Evolutionary conservation across 2,113 vertebrate species (phyloP).

Genomic region (Chaetorhynchus papuensis): DNA sequence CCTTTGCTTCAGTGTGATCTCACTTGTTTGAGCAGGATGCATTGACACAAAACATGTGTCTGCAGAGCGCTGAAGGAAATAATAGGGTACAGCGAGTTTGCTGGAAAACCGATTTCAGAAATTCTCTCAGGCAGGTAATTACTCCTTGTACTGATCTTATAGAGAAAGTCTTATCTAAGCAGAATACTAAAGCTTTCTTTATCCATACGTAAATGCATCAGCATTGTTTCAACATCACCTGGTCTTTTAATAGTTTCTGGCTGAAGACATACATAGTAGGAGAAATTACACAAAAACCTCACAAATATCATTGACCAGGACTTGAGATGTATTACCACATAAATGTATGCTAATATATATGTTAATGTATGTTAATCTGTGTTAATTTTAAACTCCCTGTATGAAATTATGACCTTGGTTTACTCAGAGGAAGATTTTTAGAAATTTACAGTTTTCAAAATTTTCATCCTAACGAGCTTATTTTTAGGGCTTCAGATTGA

Average conservation of each 20-base stretch:
- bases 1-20: neutral
- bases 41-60: neutral
- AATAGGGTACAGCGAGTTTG: neutral
- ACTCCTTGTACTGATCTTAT: neutral
- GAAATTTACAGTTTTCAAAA: neutral
- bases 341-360: neutral
- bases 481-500: neutral
- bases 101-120: neutral
- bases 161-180: neutral
- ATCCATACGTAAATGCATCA: accelerated
- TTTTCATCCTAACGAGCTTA: neutral
- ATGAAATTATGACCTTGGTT: neutral
- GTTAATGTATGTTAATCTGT: neutral
- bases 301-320: neutral
- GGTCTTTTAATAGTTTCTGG: neutral
- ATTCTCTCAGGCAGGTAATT: conserved; percentile 26
- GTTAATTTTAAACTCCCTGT: neutral
- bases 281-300: neutral
- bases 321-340: neutral
- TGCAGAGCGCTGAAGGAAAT: neutral
- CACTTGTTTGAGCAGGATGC: neutral
- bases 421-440: neutral
- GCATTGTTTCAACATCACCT: neutral
- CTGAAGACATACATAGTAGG: neutral
- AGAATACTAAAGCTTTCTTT: neutral